Evolutionary conservation across 2,113 vertebrate genomes (phyloP).

Genomic region (Osmerus mordax): DNA sequence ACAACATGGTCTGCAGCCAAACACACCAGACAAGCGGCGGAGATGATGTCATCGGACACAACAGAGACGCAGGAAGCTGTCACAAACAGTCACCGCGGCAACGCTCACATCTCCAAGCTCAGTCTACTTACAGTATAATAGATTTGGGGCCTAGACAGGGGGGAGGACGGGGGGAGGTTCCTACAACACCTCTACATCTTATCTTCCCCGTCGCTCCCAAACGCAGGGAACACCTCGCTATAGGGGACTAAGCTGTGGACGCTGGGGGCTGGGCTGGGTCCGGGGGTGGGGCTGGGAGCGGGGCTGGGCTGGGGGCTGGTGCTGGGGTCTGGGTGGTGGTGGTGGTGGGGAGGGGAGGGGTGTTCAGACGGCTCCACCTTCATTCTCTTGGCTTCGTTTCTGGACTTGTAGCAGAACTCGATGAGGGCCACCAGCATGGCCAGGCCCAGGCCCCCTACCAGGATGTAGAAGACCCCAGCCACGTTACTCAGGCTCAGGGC

Average conservation of each 20-base stretch:
- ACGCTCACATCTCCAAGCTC: constrained; percentile 65
- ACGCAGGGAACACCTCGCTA: constrained; percentile 96
- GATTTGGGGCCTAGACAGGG: constrained; percentile 40
- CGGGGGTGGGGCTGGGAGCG: constrained; percentile 74
- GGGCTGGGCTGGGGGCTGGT: constrained; percentile 65
- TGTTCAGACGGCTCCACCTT: constrained; percentile 93
- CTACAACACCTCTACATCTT: constrained; percentile 84
- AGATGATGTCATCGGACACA: too few relatives aligned
- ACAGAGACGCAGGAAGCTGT: constrained; percentile 71
- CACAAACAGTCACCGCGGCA: constrained; percentile 82
- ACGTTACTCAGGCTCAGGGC: constrained; percentile 99
- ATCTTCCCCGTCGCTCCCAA: constrained; percentile 90
- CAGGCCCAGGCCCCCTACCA: constrained; percentile 98
- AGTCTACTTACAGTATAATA: constrained; percentile 82
- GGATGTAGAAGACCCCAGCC: constrained; percentile 99
- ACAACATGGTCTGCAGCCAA: constrained; percentile 81
- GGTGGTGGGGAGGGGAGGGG: constrained; percentile 75
- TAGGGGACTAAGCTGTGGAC: constrained; percentile 94
- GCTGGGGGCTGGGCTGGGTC: constrained; percentile 87
- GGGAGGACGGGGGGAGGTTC: not conserved
- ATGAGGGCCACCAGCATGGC: constrained; percentile 99
- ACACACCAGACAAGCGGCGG: constrained; percentile 51
- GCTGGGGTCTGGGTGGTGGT: constrained; percentile 40
- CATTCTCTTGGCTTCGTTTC: constrained; percentile 99
- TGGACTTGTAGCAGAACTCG: constrained; percentile 99